phyloP scores from a whole-genome alignment of 2,888 invertebrate genomes.

The Gasteruption jaculator region DNA sequence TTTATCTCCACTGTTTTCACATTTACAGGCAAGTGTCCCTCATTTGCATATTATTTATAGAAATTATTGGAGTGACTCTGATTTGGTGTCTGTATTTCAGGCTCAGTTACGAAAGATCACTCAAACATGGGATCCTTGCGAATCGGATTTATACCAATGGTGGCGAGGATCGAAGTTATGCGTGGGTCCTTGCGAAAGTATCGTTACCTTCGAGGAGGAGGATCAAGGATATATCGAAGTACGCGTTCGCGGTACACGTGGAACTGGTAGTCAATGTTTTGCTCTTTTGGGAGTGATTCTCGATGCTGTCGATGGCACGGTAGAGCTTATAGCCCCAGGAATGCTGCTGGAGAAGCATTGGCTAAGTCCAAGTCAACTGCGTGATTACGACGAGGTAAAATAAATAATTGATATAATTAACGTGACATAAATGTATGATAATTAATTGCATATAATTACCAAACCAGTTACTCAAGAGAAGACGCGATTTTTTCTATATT shows the following conservation, averaged over 20 bases:
- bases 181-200: slow-evolving; percentile 64
- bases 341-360: slow-evolving; percentile 63
- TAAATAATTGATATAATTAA: too few relatives aligned
- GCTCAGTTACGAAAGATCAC: slow-evolving; percentile 59
- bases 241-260: slow-evolving; percentile 63
- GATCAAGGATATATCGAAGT: slow-evolving; percentile 60
- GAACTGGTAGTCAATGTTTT: slow-evolving; percentile 59
- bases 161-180: slow-evolving; percentile 68
- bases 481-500: too few relatives aligned
- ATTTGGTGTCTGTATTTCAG: slow-evolving; percentile 44
- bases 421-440: too few relatives aligned
- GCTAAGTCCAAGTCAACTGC: slow-evolving; percentile 60
- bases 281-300: slow-evolving; percentile 67
- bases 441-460: too few relatives aligned
- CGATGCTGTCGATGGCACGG: slow-evolving; percentile 58
- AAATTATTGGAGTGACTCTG: background rate
- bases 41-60: too few relatives aligned
- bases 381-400: slow-evolving; percentile 46
- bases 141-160: slow-evolving; percentile 70
- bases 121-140: slow-evolving; percentile 54
- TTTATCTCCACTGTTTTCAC: slow-evolving; percentile 65
- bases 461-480: too few relatives aligned
- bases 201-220: slow-evolving; percentile 61
- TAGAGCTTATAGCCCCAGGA: slow-evolving; percentile 65
- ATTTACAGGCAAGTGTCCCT: slow-evolving; percentile 55